Evolutionary conservation across 2,888 invertebrate genomes (phyloP).

Genomic region (Caenorhabditis drosophilae): DNA sequence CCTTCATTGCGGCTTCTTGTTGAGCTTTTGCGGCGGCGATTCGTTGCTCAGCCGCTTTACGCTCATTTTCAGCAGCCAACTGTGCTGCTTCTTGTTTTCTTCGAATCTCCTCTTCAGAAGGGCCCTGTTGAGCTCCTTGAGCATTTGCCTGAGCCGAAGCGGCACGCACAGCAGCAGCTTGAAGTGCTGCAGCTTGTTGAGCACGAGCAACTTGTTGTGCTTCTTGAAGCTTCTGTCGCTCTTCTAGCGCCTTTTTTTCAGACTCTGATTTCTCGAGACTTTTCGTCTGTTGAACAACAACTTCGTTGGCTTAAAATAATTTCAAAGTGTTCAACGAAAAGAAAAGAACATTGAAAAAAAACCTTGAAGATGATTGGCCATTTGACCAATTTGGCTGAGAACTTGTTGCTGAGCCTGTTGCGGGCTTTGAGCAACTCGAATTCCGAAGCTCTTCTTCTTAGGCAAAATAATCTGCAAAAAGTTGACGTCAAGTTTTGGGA

Average conservation of each 20-base stretch:
- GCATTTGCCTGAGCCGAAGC: conserved; percentile 38
- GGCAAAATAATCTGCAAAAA: conserved; percentile 7
- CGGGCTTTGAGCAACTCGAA: conserved; percentile 41
- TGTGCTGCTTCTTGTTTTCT: conserved; percentile 11
- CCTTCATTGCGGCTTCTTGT: conserved; percentile 18
- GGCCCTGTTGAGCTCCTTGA: conserved; percentile 8
- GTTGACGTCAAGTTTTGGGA: conserved; percentile 3
- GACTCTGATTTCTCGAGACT: conserved; percentile 36
- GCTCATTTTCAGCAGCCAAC: conserved; percentile 13
- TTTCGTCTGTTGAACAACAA: conserved; percentile 23
- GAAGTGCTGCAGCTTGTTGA: conserved; percentile 49
- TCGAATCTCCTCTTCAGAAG: conserved; percentile 9
- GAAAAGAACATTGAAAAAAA: no score
- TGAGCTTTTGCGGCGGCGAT: conserved; percentile 32
- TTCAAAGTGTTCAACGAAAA: not conserved
- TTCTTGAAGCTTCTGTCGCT: conserved; percentile 42
- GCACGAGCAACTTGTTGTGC: conserved; percentile 46
- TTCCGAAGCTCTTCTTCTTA: conserved; percentile 23
- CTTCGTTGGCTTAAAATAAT: conserved; percentile 40
- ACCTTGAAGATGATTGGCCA: conserved; percentile 46
- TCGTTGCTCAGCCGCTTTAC: conserved; percentile 14
- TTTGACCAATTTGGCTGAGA: conserved; percentile 39
- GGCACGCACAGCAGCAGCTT: conserved; percentile 47
- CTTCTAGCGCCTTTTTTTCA: conserved; percentile 43
- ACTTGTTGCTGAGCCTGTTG: conserved; percentile 44